Percentiles rank a stretch among this genome's conserved stretches.
phyloP scores from a whole-genome alignment of 1,140 invertebrate species.

The Papilio aristodemus region DNA sequence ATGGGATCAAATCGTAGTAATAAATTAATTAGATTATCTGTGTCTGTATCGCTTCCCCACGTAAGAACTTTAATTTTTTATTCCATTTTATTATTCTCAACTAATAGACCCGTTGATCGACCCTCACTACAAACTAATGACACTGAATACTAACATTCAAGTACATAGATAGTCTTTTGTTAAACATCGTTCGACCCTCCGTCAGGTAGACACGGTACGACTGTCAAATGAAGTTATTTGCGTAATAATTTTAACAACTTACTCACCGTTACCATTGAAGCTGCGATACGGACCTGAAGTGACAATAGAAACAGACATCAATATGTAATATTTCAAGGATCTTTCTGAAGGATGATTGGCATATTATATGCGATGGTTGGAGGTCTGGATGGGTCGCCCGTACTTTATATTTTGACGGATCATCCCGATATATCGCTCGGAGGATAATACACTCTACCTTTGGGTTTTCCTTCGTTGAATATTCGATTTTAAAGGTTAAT shows the following conservation, averaged over 20 bases:
- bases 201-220: no score
- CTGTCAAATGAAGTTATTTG: background rate
- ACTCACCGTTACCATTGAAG: slow-evolving; percentile 48
- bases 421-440: background rate
- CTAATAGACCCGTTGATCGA: no score
- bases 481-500: slow-evolving; percentile 12
- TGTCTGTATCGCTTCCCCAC: no score
- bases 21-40: no score
- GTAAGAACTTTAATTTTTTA: no score
- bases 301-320: background rate
- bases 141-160: no score
- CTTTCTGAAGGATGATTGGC: slow-evolving; percentile 1
- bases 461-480: slow-evolving; percentile 11
- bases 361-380: background rate
- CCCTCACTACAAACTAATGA: no score
- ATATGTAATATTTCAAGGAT: slow-evolving; percentile 25
- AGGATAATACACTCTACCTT: slow-evolving; percentile 5
- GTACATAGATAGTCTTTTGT: no score
- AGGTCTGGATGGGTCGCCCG: background rate
- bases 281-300: slow-evolving; percentile 43
- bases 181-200: no score
- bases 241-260: background rate
- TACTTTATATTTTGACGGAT: slow-evolving; percentile 12
- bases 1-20: background rate
- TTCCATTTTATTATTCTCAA: no score